These are phyloP conservation scores for Hucho hucho DNA, from an alignment of 2,113 vertebrate genomes.

Conservation along the genomic window DNA sequence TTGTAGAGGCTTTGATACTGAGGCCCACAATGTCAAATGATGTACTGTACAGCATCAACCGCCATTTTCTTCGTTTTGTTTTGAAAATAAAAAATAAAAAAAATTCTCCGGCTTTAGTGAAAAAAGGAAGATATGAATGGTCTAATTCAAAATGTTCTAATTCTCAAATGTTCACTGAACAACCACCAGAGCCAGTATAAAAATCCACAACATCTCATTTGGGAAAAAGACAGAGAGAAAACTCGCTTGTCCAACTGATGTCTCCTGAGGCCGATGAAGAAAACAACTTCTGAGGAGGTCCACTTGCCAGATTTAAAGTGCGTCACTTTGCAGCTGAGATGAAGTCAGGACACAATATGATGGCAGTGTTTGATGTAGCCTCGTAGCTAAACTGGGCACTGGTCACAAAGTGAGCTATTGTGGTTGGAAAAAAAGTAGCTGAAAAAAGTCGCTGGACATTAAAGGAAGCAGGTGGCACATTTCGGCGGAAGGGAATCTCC, in stretches of 20 bases:
- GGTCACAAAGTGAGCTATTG: conserved; percentile 53
- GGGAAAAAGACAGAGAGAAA: background rate
- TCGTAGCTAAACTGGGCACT: conserved; percentile 49
- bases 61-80: background rate
- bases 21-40: background rate
- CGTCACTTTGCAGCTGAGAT: conserved; percentile 32
- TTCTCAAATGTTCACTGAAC: background rate
- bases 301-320: conserved; percentile 8
- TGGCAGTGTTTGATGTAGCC: background rate
- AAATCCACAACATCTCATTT: background rate
- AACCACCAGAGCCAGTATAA: background rate
- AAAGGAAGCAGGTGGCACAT: conserved; percentile 66
- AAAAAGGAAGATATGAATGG: background rate
- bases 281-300: background rate
- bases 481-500: conserved; percentile 60
- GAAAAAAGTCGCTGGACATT: conserved; percentile 52
- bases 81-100: background rate
- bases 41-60: background rate
- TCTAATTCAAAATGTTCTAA: background rate
- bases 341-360: conserved; percentile 31
- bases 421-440: conserved; percentile 49
- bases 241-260: background rate
- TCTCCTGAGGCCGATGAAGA: background rate
- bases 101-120: background rate
- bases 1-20: conserved; percentile 9